A percentile compares a stretch with the other conserved stretches of the same genome.
Conservation (phyloP, 2,888 invertebrate genomes). For the Mesopsocus fuscifrons region DNA sequence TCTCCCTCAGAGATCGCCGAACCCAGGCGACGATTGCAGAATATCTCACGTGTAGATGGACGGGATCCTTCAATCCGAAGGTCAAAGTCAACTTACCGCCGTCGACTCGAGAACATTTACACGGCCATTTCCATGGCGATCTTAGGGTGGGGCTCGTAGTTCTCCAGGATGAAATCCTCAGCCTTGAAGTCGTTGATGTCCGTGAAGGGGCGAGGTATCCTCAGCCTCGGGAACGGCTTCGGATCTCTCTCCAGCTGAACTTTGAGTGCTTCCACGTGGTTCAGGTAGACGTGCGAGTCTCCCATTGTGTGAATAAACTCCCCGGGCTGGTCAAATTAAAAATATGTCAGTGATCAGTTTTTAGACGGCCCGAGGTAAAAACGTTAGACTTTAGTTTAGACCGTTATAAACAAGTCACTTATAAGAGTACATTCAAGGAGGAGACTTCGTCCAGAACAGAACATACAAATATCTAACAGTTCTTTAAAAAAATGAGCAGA, state of each 20-base stretch:
- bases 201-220: constrained; percentile 49
- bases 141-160: constrained; percentile 75
- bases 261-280: constrained; percentile 68
- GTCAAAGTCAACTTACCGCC: too few relatives aligned
- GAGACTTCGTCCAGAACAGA: too few relatives aligned
- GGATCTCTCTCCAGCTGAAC: constrained; percentile 64
- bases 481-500: too few relatives aligned
- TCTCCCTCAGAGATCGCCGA: too few relatives aligned
- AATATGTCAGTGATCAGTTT: constrained; percentile 10
- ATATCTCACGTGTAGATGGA: too few relatives aligned
- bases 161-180: constrained; percentile 69
- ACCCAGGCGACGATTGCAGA: too few relatives aligned
- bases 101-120: too few relatives aligned
- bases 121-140: constrained; percentile 89
- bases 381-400: too few relatives aligned
- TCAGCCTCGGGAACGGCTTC: constrained; percentile 60
- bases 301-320: constrained; percentile 91
- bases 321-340: constrained; percentile 42
- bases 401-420: too few relatives aligned
- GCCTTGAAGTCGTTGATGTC: constrained; percentile 71
- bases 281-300: constrained; percentile 86
- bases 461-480: too few relatives aligned
- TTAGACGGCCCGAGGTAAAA: constrained; percentile 4
- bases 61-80: too few relatives aligned
- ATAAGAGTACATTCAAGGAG: too few relatives aligned